These are phyloP conservation scores for Xenops minutus DNA, from an alignment of 2,797 vertebrate species.

Conservation along the genomic window DNA sequence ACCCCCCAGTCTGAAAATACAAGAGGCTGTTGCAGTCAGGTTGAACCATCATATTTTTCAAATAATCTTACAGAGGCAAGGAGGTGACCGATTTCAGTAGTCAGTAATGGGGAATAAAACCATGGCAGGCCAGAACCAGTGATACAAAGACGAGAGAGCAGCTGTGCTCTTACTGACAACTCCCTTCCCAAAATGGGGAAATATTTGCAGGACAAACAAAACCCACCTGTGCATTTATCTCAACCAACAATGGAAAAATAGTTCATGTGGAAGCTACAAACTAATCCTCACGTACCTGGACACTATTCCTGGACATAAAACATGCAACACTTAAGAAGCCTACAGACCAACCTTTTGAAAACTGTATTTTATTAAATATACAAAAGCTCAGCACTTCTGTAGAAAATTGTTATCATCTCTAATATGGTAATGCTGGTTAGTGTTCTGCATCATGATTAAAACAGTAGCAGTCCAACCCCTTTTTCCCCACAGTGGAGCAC, in stretches of 20 bases:
- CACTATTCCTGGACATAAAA: not conserved
- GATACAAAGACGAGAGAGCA: not conserved
- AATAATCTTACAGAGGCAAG: not conserved
- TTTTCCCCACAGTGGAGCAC: not conserved
- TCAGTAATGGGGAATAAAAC: not conserved
- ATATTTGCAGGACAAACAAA: not conserved
- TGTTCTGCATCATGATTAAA: not conserved
- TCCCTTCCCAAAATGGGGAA: not conserved
- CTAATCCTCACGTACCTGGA: not conserved
- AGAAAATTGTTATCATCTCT: not conserved
- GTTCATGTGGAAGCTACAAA: not conserved
- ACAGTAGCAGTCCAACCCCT: not conserved
- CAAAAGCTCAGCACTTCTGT: conserved; percentile 4
- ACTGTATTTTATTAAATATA: conserved; percentile 28
- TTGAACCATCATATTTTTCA: not conserved
- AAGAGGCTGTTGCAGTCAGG: not conserved
- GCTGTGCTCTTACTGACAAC: not conserved
- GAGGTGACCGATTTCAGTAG: not conserved
- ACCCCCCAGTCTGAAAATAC: not conserved
- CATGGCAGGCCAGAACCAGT: not conserved
- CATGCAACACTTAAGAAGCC: not conserved
- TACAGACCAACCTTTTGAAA: not conserved
- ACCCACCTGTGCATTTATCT: not conserved
- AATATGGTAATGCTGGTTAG: not conserved
- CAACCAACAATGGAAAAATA: not conserved